A percentile compares a stretch with the other conserved stretches of the same genome.
Conservation (phyloP, 2,113 vertebrate genomes). For the Sylvilagus bachmani region DNA sequence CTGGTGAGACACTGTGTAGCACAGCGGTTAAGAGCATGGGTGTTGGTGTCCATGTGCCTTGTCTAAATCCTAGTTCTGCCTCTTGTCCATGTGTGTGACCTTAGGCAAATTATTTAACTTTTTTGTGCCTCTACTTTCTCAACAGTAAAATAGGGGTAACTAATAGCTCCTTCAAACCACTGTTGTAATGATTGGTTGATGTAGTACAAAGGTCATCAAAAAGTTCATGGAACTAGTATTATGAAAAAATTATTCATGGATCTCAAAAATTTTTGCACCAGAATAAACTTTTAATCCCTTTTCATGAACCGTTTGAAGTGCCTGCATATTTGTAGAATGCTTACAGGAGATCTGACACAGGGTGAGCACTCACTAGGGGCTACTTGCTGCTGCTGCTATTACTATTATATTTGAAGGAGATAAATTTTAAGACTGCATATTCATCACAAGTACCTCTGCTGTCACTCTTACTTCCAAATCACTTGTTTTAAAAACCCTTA, state of each 20-base stretch:
- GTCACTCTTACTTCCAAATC: not conserved
- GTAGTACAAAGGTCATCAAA: too few relatives aligned
- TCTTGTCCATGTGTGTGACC: not conserved
- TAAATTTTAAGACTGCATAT: not conserved
- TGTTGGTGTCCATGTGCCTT: not conserved
- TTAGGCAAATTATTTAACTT: not conserved
- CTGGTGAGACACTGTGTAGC: not conserved
- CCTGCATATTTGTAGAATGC: not conserved
- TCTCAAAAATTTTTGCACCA: too few relatives aligned
- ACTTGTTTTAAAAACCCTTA: slow-evolving; percentile 36
- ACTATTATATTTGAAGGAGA: not conserved
- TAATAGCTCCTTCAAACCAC: not conserved
- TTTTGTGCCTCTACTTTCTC: not conserved
- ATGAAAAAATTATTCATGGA: too few relatives aligned
- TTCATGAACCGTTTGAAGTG: too few relatives aligned
- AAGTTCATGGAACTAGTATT: too few relatives aligned
- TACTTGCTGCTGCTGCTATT: not conserved
- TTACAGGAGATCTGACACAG: not conserved
- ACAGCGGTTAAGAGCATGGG: not conserved
- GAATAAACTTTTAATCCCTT: too few relatives aligned
- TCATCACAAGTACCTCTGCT: not conserved
- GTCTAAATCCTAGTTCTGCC: not conserved
- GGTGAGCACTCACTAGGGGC: not conserved
- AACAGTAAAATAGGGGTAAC: not conserved
- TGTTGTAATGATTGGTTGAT: not conserved